Conservation (phyloP, 2,888 invertebrate species). For the Agrypnus murinus region DNA sequence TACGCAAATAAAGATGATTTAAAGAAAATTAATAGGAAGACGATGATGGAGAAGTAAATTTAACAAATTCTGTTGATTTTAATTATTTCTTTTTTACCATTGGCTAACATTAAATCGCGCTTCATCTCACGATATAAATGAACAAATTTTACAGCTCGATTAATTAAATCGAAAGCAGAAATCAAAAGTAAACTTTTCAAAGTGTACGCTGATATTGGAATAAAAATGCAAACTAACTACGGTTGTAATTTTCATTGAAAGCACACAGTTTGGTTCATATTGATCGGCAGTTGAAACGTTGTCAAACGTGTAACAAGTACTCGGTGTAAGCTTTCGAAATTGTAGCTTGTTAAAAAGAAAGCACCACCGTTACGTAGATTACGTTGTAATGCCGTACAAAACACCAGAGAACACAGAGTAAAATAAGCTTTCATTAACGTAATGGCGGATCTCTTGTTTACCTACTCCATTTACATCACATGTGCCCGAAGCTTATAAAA, state of each 20-base stretch:
- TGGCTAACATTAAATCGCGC: too few species aligned
- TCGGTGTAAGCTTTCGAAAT: conserved; percentile 33
- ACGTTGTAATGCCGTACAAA: conserved; percentile 43
- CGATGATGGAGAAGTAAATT: too few species aligned
- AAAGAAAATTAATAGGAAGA: too few species aligned
- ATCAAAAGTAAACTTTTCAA: too few species aligned
- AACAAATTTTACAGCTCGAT: too few species aligned
- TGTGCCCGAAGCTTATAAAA: conserved; percentile 30
- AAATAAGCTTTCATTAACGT: conserved; percentile 50
- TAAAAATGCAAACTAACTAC: conserved; percentile 16
- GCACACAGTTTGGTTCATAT: conserved; percentile 4
- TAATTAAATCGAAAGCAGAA: too few species aligned
- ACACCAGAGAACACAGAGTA: conserved; percentile 38
- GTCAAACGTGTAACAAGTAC: conserved; percentile 21
- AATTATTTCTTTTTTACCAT: too few species aligned
- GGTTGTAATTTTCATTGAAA: conserved; percentile 23
- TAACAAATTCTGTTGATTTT: too few species aligned
- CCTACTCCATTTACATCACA: conserved; percentile 44
- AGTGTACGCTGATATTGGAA: conserved; percentile 11
- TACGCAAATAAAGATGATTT: too few species aligned
- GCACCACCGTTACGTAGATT: conserved; percentile 38
- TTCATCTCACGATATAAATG: too few species aligned
- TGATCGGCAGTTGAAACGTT: conserved; percentile 5
- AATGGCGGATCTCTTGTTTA: conserved; percentile 49
- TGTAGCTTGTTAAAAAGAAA: conserved; percentile 46